phyloP scores from a whole-genome alignment of 2,888 invertebrate genomes.

The Erebia epiphron region DNA sequence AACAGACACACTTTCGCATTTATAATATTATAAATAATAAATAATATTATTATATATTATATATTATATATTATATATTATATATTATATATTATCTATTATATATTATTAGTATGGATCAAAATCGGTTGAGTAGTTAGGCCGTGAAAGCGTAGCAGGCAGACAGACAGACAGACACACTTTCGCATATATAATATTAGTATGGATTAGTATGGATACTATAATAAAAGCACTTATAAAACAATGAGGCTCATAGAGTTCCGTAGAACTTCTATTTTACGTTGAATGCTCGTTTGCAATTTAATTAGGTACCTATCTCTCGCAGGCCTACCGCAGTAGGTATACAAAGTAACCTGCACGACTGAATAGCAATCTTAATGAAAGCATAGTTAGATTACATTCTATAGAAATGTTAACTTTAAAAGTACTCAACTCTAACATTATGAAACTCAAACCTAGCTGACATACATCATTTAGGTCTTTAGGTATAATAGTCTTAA shows the following conservation, averaged over 20 bases:
- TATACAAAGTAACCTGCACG: conserved; percentile 1
- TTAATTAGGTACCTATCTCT: neutral
- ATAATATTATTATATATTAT: no score
- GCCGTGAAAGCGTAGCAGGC: no score
- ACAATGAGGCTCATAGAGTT: conserved; percentile 1
- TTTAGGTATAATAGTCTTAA: no score
- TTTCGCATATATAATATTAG: no score
- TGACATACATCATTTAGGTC: neutral
- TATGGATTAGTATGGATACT: no score
- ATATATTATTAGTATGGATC: no score
- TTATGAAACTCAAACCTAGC: neutral
- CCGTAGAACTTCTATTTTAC: neutral
- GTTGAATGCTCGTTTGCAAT: neutral
- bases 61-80: no score
- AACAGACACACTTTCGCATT: no score
- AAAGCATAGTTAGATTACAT: conserved; percentile 2
- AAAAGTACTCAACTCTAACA: neutral
- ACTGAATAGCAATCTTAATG: conserved; percentile 7
- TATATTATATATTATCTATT: no score
- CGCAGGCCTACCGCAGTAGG: neutral
- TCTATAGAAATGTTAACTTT: neutral
- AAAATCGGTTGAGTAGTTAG: no score
- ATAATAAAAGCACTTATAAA: neutral
- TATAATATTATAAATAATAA: no score
- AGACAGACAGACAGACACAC: no score